Evolutionary conservation across 2,113 vertebrate genomes (phyloP).

Genomic region (Dinomys branickii): DNA sequence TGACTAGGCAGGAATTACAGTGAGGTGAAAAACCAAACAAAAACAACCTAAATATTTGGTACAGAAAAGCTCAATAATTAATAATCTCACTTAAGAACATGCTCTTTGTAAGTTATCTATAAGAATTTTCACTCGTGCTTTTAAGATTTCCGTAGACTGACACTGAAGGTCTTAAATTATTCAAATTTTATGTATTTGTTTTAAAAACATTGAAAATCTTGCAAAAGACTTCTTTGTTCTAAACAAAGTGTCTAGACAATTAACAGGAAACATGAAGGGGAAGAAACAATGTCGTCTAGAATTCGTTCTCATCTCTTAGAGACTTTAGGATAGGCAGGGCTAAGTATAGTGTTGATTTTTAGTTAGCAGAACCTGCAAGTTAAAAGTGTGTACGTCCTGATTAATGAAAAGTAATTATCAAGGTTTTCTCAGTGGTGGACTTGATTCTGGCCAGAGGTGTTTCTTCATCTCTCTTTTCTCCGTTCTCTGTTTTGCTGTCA

Average conservation of each 20-base stretch:
- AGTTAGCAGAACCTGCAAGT: background rate
- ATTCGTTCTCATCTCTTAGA: background rate
- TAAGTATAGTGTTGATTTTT: background rate
- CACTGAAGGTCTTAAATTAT: constrained; percentile 12
- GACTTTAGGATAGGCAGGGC: background rate
- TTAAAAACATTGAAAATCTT: constrained; percentile 31
- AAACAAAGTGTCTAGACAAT: background rate
- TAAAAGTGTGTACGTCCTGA: background rate
- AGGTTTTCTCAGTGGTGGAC: background rate
- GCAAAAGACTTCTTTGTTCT: background rate
- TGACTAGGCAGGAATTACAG: too few relatives aligned
- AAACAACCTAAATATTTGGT: background rate
- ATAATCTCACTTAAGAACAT: background rate
- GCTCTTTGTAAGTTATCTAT: background rate
- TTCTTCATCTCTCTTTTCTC: background rate
- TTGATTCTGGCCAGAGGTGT: background rate
- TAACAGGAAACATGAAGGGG: background rate
- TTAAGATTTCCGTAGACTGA: constrained; percentile 38
- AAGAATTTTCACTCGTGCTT: constrained; percentile 13
- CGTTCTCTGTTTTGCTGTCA: background rate
- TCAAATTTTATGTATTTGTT: constrained; percentile 39
- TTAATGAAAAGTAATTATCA: background rate
- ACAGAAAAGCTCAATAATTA: constrained; percentile 13
- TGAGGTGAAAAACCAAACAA: too few relatives aligned
- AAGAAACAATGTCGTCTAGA: background rate